Base-by-base conservation (phyloP, 2,888 invertebrate species). In the Nomada fucata region DNA sequence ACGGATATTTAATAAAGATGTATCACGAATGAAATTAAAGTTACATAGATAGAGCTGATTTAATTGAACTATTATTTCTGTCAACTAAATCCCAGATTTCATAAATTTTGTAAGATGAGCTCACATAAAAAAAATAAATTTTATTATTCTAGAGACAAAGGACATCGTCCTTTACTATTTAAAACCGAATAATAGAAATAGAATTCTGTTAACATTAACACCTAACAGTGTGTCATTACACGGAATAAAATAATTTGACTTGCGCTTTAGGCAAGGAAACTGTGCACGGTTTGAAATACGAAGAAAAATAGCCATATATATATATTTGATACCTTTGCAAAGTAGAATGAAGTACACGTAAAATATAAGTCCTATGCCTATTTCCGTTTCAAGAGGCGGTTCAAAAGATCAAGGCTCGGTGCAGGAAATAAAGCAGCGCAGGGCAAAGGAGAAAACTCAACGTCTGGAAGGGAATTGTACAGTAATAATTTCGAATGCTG, bases 401-500 rank as follows among this genome's bases (percentile, higher is more conserved):
- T 20, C 13, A 29, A 29, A 61, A 47, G 42, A 70, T 70, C 53
- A 69, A 50, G 81, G 55, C 76, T 26, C 13, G 10, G 3, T 52
- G 57, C 11, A 55, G 72, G 63, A 59, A 71, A 18, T 11, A 52
- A 20, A 53, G 42, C 10, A 29, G 23, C n/a, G 18, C 10, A 13
- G 50, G n/a, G 13, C 10, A 36, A 47, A 76, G 15, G 18, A 2
- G 23, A 42, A 26, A 59, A 42, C 2, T 9, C 42, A 57, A 47
- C 52, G 18, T 50, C n/a, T 26, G 42, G 11, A 44, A 65, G 55
- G 60, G 50, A 70, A 59, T 63, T 75, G 20, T 59, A 79, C 23
- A 47, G 67, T 57, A 74, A 74, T 53, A 61, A 72, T 83, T 85
- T 85, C 79, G 83, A 87, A 80, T 61, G 61, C 64, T 85, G 74